phyloP scores from a whole-genome alignment of 2,797 vertebrate genomes.

The Zalophus californianus region DNA sequence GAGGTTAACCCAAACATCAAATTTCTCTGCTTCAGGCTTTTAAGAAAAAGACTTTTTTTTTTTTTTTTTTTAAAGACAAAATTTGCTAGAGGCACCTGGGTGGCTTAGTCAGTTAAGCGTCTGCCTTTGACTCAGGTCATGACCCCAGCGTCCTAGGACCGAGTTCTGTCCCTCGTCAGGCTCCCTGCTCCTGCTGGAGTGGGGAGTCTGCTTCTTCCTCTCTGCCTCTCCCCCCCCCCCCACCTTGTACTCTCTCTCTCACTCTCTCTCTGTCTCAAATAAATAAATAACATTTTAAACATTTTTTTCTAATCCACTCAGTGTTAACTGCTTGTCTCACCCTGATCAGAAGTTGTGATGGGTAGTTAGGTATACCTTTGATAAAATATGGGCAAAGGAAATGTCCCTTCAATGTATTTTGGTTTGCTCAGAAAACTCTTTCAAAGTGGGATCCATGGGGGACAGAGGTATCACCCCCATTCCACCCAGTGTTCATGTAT shows the following conservation, averaged over 20 bases:
- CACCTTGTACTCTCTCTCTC: no score
- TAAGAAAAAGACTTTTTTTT: not conserved
- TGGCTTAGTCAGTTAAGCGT: no score
- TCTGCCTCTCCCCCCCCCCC: no score
- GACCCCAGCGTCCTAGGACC: no score
- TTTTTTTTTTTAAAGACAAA: not conserved
- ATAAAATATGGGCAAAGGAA: not conserved
- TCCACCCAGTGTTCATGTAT: rapidly evolving
- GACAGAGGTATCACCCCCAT: not conserved
- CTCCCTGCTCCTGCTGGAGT: no score
- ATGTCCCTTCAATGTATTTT: not conserved
- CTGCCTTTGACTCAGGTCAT: no score
- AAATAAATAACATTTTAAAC: no score
- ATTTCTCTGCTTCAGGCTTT: conserved; percentile 1
- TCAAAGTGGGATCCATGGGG: not conserved
- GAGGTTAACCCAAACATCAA: not conserved
- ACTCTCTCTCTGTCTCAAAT: no score
- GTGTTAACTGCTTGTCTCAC: not conserved
- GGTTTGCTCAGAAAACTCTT: conserved; percentile 3
- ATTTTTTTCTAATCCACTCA: not conserved
- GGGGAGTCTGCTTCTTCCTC: no score
- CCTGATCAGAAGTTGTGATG: not conserved
- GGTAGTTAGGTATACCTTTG: not conserved
- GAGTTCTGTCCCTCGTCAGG: no score
- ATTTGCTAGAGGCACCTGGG: no score